phyloP scores from a whole-genome alignment of 2,113 vertebrate species.

The Leptocoma aspasia region DNA sequence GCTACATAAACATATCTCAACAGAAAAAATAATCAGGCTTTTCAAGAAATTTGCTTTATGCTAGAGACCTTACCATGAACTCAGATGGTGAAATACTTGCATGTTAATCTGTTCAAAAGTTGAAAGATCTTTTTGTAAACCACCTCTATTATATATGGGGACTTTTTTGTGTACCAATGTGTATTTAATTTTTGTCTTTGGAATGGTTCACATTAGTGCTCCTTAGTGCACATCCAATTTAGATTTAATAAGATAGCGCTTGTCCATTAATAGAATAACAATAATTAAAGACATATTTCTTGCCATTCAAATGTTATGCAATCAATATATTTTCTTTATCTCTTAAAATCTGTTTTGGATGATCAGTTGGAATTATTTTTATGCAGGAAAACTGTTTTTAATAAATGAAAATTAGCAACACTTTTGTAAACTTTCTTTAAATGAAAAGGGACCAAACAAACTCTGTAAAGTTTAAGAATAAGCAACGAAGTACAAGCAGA shows the following conservation, averaged over 20 bases:
- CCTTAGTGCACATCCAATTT: slow-evolving; percentile 30
- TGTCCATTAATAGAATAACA: slow-evolving; percentile 43
- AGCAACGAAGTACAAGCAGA: neutral
- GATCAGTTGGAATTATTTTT: slow-evolving; percentile 28
- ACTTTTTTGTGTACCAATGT: neutral
- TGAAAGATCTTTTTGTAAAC: slow-evolving; percentile 17
- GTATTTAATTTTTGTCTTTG: slow-evolving; percentile 29
- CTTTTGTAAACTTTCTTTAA: neutral
- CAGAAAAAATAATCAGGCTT: neutral
- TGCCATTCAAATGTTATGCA: slow-evolving; percentile 1
- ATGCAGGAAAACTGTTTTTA: slow-evolving; percentile 22
- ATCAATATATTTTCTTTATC: neutral
- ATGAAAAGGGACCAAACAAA: neutral
- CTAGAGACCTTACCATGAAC: neutral
- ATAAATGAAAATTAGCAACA: slow-evolving; percentile 11
- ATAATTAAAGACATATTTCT: slow-evolving; percentile 57
- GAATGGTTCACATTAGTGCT: slow-evolving; percentile 46
- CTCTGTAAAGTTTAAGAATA: neutral
- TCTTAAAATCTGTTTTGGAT: slow-evolving; percentile 20
- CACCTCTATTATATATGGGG: neutral
- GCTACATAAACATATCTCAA: neutral
- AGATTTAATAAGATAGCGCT: slow-evolving; percentile 54
- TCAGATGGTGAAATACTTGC: neutral
- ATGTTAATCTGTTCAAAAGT: neutral
- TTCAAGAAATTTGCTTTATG: neutral